Evolutionary conservation across 2,113 vertebrate genomes (phyloP), one percentile per base, ranked within the genome.

Genomic region (Pteropus alecto): DNA sequence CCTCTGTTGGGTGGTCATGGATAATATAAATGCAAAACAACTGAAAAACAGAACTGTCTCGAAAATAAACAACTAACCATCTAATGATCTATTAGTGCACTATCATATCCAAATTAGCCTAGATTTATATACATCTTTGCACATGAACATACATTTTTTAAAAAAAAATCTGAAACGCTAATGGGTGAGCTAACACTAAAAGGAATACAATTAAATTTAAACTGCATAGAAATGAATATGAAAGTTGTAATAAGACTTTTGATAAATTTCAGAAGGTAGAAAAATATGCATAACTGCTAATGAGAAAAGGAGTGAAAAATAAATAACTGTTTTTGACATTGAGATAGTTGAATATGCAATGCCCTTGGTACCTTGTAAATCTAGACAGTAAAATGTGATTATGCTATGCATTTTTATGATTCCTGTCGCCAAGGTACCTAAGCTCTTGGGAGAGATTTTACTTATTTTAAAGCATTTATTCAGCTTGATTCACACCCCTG

Each of bases 331-430:
- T 95, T 96, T 92, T 87, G 94, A 95, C 93, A 96, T 22, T 48
- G 58, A 94, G 70, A 89, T 30, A 48, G 97, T 51, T 96, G 91
- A 93, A 97, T 96, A 56, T 97, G 70, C 95, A 35, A 63, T 94
- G 89, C 90, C 89, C 93, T 96, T 96, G 89, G 86, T 87, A 93
- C n/a, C 95, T 92, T 97, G 87, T 92, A 98, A 95, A 95, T 94
- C 94, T 93, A 92, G 91, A 92, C 95, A 95, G 97, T 96, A 97
- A 98, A 97, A 96, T 96, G 74, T 92, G 95, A 96, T 95, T 94
- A 95, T 94, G 89, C 73, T 63, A 71, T 74, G 54, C 92, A 73
- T 93, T 95, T 97, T 97, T 92, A 94, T 94, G 87, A 82, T 87
- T 76, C 90, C 86, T 94, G 92, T 94, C 93, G 95, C 79, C 63